Evolutionary conservation across 2,113 vertebrate genomes (phyloP).

Genomic region (Onychorhynchus coronatus): DNA sequence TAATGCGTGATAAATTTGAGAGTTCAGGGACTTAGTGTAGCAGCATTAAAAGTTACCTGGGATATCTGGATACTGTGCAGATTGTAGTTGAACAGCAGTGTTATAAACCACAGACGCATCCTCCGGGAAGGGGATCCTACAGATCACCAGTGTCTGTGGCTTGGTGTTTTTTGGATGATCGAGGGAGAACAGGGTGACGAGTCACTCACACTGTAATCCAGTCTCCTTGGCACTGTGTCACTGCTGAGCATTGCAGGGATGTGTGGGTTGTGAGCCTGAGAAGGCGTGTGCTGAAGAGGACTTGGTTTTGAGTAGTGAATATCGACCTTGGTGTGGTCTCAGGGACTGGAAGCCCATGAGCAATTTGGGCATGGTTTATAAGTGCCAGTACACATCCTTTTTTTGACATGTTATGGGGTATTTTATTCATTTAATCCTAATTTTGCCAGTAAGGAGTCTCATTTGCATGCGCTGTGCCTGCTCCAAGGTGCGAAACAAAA

Average conservation of each 20-base stretch:
- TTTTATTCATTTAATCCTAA: not conserved
- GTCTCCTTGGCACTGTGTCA: not conserved
- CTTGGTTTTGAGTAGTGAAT: not conserved
- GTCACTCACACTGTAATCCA: not conserved
- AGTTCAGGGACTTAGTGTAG: not conserved
- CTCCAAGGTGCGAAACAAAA: not conserved
- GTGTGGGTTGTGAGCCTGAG: not conserved
- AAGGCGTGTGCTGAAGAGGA: not conserved
- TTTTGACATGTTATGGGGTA: not conserved
- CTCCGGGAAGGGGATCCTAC: not conserved
- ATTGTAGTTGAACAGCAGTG: not conserved
- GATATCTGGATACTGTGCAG: not conserved
- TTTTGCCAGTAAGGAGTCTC: not conserved
- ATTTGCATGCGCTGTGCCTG: fast-evolving
- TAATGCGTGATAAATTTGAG: not conserved
- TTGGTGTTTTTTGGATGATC: fast-evolving
- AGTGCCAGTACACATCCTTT: not conserved
- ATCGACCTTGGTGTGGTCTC: not conserved
- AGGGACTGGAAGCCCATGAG: not conserved
- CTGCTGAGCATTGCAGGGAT: fast-evolving
- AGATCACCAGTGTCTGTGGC: not conserved
- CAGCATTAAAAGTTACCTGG: not conserved
- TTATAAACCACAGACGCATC: not conserved
- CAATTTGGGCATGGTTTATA: not conserved
- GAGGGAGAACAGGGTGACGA: not conserved